phyloP scores from a whole-genome alignment of 2,888 invertebrate species.

The Apotomis turbidana region DNA sequence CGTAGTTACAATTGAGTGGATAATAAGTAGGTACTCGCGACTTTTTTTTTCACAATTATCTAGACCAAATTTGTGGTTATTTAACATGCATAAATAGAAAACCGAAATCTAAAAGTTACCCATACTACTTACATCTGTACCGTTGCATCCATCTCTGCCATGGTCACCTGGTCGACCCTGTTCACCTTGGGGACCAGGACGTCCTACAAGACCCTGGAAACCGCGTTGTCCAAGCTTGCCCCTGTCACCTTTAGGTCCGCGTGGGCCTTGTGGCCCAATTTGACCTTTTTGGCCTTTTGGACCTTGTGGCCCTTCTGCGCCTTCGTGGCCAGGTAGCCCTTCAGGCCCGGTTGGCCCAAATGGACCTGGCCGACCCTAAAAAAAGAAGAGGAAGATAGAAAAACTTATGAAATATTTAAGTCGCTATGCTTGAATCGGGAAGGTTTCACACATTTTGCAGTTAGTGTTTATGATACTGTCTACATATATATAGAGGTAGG shows the following conservation, averaged over 20 bases:
- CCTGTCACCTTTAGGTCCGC: slow-evolving; percentile 93
- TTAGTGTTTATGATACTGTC: too few species aligned
- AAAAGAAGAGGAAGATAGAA: slow-evolving; percentile 12
- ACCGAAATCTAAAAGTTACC: too few species aligned
- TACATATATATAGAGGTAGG: too few species aligned
- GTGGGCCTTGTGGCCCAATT: slow-evolving; percentile 90
- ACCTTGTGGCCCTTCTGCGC: slow-evolving; percentile 93
- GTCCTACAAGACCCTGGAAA: slow-evolving; percentile 89
- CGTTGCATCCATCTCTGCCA: slow-evolving; percentile 98
- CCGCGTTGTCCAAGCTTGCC: slow-evolving; percentile 95
- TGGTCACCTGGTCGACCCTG: slow-evolving; percentile 90
- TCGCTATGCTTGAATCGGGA: too few species aligned
- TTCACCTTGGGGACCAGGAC: slow-evolving; percentile 63
- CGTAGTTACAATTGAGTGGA: too few species aligned
- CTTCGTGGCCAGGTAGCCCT: slow-evolving; percentile 92
- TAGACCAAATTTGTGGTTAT: too few species aligned
- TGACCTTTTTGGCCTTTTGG: slow-evolving; percentile 96
- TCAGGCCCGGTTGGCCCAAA: slow-evolving; percentile 89
- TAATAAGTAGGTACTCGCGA: too few species aligned
- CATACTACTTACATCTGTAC: slow-evolving; percentile 90
- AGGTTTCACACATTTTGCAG: too few species aligned
- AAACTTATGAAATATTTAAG: too few species aligned
- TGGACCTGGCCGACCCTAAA: slow-evolving; percentile 89
- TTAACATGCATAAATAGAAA: too few species aligned
- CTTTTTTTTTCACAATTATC: too few species aligned